Percentiles rank a stretch among this genome's conserved stretches.
These are phyloP conservation scores for Drosophila cognata DNA, from an alignment of 2,888 invertebrate species.

Conservation along the genomic window DNA sequence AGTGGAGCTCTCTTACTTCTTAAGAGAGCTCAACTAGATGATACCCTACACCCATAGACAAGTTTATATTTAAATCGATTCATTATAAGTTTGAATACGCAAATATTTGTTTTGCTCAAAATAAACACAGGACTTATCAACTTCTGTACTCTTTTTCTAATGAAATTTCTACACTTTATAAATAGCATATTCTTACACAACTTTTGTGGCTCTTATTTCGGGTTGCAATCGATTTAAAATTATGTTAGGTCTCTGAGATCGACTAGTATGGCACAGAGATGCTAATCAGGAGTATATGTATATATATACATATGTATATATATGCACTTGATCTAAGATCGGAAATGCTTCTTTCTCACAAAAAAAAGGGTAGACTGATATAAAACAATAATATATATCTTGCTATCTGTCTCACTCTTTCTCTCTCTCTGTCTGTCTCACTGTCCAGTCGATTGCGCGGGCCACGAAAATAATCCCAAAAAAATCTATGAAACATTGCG, in stretches of 20 bases:
- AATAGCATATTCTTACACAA: no score
- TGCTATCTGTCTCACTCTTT: no score
- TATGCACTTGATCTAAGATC: background rate
- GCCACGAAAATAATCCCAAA: slow-evolving; percentile 29
- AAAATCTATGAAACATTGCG: slow-evolving; percentile 25
- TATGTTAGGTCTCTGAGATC: background rate
- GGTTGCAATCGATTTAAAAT: background rate
- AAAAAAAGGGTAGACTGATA: background rate
- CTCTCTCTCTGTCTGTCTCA: background rate
- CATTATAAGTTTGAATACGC: background rate
- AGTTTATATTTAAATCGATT: background rate
- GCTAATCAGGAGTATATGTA: no score
- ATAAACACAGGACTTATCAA: background rate
- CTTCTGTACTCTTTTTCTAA: background rate
- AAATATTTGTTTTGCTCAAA: background rate
- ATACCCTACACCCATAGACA: background rate
- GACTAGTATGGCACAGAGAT: background rate
- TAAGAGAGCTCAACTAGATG: background rate
- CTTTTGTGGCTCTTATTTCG: background rate
- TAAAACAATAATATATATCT: slow-evolving; percentile 8
- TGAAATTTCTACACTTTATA: no score
- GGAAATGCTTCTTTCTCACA: background rate
- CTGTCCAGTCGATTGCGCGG: slow-evolving; percentile 10
- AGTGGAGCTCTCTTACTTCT: background rate
- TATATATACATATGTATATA: no score